These are phyloP conservation scores for Seladonia tumulorum DNA, from an alignment of 2,888 invertebrate genomes.

Conservation along the genomic window DNA sequence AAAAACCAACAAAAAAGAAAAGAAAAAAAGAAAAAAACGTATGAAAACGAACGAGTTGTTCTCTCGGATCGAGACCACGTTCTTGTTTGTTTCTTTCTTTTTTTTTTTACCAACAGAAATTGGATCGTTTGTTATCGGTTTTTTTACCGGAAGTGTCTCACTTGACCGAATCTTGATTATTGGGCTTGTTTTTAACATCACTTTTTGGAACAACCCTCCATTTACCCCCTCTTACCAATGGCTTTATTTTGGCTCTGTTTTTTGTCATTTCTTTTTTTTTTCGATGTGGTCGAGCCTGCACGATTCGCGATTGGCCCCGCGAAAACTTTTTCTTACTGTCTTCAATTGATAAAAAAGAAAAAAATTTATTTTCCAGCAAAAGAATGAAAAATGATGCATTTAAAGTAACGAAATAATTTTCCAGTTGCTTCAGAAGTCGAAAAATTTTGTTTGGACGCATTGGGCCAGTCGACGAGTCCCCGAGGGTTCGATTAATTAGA, in stretches of 20 bases:
- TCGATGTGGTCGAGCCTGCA: conserved; percentile 62
- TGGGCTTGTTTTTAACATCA: conserved; percentile 79
- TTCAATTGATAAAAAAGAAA: too few species aligned
- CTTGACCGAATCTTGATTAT: conserved; percentile 74
- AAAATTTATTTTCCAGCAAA: neutral
- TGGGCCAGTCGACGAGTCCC: conserved; percentile 42
- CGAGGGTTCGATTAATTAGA: conserved; percentile 71
- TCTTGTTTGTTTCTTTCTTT: conserved; percentile 6
- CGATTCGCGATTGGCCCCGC: conserved; percentile 38
- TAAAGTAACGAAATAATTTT: neutral
- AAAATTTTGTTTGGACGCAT: neutral
- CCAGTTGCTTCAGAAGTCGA: neutral
- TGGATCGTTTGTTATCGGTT: conserved; percentile 69
- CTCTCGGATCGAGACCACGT: conserved; percentile 47
- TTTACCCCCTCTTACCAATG: conserved; percentile 71
- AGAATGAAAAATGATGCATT: neutral
- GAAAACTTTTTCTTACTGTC: neutral
- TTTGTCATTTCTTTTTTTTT: conserved; percentile 70
- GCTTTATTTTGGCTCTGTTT: conserved; percentile 80
- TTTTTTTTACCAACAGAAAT: conserved; percentile 46
- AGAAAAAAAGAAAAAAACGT: neutral
- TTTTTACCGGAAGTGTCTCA: conserved; percentile 63
- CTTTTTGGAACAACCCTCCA: conserved; percentile 72
- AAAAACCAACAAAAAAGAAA: neutral
- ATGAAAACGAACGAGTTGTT: conserved; percentile 46